These are phyloP conservation scores for Dipodomys merriami DNA, from an alignment of 2,113 vertebrate species.

Conservation along the genomic window DNA sequence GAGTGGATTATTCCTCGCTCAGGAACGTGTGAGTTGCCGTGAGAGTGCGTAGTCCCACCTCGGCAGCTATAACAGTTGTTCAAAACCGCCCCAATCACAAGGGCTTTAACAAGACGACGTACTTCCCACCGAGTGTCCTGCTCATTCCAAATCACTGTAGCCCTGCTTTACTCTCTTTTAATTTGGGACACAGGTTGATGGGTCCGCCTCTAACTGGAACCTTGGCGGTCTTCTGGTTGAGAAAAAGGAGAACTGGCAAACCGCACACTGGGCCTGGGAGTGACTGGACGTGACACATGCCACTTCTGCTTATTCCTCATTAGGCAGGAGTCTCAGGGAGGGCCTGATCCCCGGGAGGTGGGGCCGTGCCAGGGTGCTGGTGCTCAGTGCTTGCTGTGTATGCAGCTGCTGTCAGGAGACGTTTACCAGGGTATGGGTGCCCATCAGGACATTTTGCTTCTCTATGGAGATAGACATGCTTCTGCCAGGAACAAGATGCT, in stretches of 20 bases:
- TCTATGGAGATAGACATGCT: background rate
- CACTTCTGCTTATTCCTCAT: slow-evolving; percentile 40
- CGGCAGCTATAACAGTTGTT: background rate
- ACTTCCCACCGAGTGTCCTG: background rate
- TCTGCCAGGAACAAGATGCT: background rate
- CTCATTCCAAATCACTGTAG: background rate
- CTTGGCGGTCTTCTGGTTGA: background rate
- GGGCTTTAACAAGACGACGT: background rate
- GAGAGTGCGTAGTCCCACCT: background rate
- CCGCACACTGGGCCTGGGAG: slow-evolving; percentile 11
- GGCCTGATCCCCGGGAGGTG: background rate
- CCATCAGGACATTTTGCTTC: background rate
- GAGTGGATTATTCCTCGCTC: background rate
- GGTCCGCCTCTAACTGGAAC: background rate
- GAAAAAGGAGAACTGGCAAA: slow-evolving; percentile 60
- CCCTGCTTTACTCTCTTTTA: background rate
- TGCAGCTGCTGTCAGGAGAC: background rate
- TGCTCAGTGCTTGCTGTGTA: background rate
- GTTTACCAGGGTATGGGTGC: background rate
- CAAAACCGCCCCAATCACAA: background rate
- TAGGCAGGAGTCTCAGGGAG: background rate
- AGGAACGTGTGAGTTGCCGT: too few relatives aligned
- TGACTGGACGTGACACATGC: background rate
- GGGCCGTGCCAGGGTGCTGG: background rate
- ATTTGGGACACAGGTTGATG: background rate